Conservation (phyloP, 1,140 invertebrate genomes). For the Neelides sp. region DNA sequence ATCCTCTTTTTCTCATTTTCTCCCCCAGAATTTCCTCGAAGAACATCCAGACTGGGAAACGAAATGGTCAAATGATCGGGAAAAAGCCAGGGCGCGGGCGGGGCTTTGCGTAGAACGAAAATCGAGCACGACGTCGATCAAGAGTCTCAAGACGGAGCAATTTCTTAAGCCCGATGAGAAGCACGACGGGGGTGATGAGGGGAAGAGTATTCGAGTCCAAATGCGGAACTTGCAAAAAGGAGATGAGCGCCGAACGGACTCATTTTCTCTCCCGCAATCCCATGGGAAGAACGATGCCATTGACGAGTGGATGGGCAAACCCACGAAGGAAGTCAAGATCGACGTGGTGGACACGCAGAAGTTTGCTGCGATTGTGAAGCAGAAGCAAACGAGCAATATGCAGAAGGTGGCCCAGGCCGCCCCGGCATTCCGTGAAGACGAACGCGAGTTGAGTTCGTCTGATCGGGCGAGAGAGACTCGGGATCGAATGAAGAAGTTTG, state of each 20-base stretch:
- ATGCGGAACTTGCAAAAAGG: conserved; percentile 50
- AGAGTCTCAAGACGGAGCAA: not conserved
- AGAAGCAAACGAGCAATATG: conserved; percentile 16
- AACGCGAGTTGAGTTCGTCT: conserved; percentile 7
- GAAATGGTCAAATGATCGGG: conserved; percentile 65
- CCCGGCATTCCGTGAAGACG: too few relatives aligned
- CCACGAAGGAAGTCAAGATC: conserved; percentile 21
- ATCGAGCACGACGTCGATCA: conserved; percentile 33
- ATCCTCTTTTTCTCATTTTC: conserved; percentile 25
- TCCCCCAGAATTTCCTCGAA: conserved; percentile 59
- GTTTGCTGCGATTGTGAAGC: conserved; percentile 29
- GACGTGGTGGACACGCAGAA: conserved; percentile 30
- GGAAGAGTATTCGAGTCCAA: conserved; percentile 49
- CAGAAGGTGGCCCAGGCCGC: conserved; percentile 8
- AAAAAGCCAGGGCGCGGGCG: conserved; percentile 45
- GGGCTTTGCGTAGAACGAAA: conserved; percentile 31
- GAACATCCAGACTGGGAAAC: conserved; percentile 72
- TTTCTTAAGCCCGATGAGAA: too few relatives aligned
- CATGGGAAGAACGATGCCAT: conserved; percentile 10
- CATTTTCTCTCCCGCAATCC: not conserved
- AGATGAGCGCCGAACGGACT: conserved; percentile 11
- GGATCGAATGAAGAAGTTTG: not conserved
- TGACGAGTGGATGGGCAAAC: conserved; percentile 31
- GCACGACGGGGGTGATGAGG: conserved; percentile 38
- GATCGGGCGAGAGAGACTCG: conserved; percentile 19